Base-by-base conservation (phyloP, 2,113 vertebrate species). In the Paracanthobrama guichenoti region DNA sequence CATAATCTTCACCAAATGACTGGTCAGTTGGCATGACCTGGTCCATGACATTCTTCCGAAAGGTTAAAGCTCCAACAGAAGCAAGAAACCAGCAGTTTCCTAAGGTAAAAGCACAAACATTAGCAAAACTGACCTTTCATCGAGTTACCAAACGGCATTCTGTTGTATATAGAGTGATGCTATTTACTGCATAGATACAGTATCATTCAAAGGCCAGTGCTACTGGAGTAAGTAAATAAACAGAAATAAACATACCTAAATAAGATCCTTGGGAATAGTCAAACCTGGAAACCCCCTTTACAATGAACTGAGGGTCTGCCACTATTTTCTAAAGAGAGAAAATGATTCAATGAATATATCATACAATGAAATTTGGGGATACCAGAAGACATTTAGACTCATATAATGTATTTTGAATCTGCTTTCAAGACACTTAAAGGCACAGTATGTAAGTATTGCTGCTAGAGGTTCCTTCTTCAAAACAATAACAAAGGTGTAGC, bases 11-110 rank as follows among this genome's bases (percentile, higher is more conserved):
- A 22, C 85, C 35, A 82, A 93, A 93, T 6, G 12, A 85, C 84
- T 94, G 94, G 0, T 87, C 89, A 31, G 2, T 12, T 11, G 92
- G 93, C 55, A 95, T 69, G 72, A 94, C 86, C 26, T 91, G 87
- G 0, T 84, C 0, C 20, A 94, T 28, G 12, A 94, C 60, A 3
- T 74, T 0, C 0, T 24, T 72, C 77, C 93, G 88, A 88, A 94
- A 94, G 0, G 93, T 94, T 69, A 95, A 84, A 6, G 93, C 89
- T n/a, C 94, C 94, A 13, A 94, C 88, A 9, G 94, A 90, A 1
- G 94, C 93, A 28, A 95, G 90, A 86, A 95, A 93, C 94, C 94
- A 95, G 84, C 94, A 95, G 85, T 95, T 87, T 87, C 91, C 94
- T 95, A 60, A 50, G 0, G 46, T 18, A 28, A 20, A 31, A 46